Percentiles rank a stretch among this genome's conserved stretches.
Evolutionary conservation across 2,888 invertebrate species (phyloP).

Genomic region (Tachina fera): DNA sequence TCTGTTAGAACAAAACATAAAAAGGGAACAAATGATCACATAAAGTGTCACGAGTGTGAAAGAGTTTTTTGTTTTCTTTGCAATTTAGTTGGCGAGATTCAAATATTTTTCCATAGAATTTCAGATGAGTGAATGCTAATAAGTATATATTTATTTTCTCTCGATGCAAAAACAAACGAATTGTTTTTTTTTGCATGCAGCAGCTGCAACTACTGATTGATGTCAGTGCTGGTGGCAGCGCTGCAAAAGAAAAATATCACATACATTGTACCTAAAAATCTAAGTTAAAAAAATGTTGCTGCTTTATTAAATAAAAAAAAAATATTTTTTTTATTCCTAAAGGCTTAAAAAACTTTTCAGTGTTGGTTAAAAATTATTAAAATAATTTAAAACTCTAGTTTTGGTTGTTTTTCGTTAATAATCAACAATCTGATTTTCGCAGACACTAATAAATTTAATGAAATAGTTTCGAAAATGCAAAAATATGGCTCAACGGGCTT

Average conservation of each 20-base stretch:
- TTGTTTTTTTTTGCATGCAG: constrained; percentile 31
- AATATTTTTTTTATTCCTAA: background rate
- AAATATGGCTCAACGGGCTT: background rate
- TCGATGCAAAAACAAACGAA: constrained; percentile 1
- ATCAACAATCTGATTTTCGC: background rate
- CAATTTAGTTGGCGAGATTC: constrained; percentile 56
- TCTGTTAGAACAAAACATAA: constrained; percentile 42
- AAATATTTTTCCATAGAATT: constrained; percentile 56
- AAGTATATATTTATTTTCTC: constrained; percentile 11
- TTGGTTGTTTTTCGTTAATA: background rate
- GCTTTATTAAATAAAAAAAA: no score
- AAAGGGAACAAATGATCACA: constrained; percentile 34
- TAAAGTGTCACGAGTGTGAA: constrained; percentile 64
- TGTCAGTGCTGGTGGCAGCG: constrained; percentile 17
- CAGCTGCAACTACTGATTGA: background rate
- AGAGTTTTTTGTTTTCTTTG: constrained; percentile 2
- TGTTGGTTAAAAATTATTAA: constrained; percentile 16
- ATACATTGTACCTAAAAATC: constrained; percentile 43
- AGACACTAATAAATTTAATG: constrained; percentile 56
- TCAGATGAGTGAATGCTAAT: constrained; percentile 65
- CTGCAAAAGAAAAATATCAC: background rate
- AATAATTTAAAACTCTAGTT: background rate
- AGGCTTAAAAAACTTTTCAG: constrained; percentile 27
- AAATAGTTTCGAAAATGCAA: constrained; percentile 10
- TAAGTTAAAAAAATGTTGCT: constrained; percentile 26